phyloP scores from a whole-genome alignment of 2,888 invertebrate species.

The Cataglyphis rosenhaueri region DNA sequence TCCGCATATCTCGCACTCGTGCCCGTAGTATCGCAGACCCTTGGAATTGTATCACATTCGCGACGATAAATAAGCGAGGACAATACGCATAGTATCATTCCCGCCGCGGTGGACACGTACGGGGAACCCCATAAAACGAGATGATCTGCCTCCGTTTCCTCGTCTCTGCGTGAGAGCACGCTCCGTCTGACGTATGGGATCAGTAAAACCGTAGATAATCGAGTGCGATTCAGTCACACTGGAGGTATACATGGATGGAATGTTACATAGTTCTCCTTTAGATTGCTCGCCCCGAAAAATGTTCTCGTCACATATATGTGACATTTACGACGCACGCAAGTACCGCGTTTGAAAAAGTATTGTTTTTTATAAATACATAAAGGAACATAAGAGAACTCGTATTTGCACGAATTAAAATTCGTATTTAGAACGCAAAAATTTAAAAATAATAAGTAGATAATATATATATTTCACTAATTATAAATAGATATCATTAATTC shows the following conservation, averaged over 20 bases:
- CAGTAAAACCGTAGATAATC: conserved; percentile 59
- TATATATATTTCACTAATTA: neutral
- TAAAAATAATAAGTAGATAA: neutral
- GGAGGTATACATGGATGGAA: conserved; percentile 29
- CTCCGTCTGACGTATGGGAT: conserved; percentile 58
- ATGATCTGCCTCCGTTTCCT: conserved; percentile 62
- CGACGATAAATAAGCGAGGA: conserved; percentile 75
- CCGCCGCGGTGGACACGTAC: conserved; percentile 62
- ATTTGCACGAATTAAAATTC: neutral
- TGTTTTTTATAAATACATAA: neutral
- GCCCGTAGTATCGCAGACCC: conserved; percentile 31
- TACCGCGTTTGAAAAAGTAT: neutral
- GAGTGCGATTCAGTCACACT: conserved; percentile 49
- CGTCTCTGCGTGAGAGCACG: conserved; percentile 44
- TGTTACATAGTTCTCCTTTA: conserved; percentile 32
- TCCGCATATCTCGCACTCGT: conserved; percentile 48
- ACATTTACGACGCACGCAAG: neutral
- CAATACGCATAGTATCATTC: conserved; percentile 67
- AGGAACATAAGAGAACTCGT: neutral
- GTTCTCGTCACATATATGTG: neutral
- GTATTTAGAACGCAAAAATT: neutral
- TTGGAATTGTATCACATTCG: conserved; percentile 67
- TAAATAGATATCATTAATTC: neutral
- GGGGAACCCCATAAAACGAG: conserved; percentile 66
- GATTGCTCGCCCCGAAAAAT: conserved; percentile 29